Base-by-base conservation (phyloP, 92 coral and sea anemone species). In the Galaxea fascicularis region DNA sequence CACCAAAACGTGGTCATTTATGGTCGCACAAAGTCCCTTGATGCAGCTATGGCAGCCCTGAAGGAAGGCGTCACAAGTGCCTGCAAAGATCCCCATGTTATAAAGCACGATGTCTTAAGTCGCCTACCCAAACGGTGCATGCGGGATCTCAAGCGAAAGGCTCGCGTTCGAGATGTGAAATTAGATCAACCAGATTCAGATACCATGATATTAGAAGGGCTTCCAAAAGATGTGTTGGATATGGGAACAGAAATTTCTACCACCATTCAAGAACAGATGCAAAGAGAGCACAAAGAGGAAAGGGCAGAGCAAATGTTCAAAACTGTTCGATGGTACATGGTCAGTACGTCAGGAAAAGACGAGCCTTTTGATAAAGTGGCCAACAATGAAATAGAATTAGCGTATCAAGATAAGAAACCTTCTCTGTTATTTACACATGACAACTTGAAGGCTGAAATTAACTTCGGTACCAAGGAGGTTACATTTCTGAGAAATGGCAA, bases 141-240 rank as follows among this genome's bases (percentile, higher is more conserved):
- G 2, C 54, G 74, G 14, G 41, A 69, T 9, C 59, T 81, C 20
- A 81, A 81, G 31, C 35, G 18, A 68, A 68, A 13, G 77, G 35
- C 77, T 2, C 85, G 67, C 35, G 41, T 1, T n/a, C 57, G 54
- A 69, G 85, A 81, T 31, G 85, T 81, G 30, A 68, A 52, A 35
- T 21, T 81, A 12, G 85, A 81, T 12, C 85, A 81, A 31, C 77
- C 85, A 68, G 77, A 81, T 28, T 12, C 26, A 22, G 52, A 15
- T 24, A 68, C 68, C 20, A 21, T 81, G 15, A 21, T 20, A 21
- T 24, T 81, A 6, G 66, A 54, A 81, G 85, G 85, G 20, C 85
- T 69, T 52, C 85, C 85, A 2, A 71, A 81, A 54, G 85, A 81
- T 81, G 85, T 81, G 56, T 29, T 81, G 77, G 56, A 68, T 41